A percentile compares a stretch with the other conserved stretches of the same genome.
Conservation (phyloP, 2,888 invertebrate genomes). For the Callosobruchus maculatus region DNA sequence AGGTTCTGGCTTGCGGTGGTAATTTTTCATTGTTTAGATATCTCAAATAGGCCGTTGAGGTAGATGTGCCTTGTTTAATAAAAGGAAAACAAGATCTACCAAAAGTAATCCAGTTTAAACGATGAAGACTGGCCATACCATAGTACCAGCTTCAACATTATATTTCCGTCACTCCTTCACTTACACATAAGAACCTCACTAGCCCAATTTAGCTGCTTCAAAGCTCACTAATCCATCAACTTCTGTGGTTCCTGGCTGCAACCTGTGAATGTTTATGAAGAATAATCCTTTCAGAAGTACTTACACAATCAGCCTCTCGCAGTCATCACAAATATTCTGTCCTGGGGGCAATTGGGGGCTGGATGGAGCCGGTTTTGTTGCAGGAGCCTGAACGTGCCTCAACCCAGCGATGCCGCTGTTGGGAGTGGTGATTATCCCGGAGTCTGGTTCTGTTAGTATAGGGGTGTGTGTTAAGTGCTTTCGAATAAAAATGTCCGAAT, state of each 20-base stretch:
- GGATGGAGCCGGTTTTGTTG: conserved; percentile 59
- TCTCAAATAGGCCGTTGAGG: too few relatives aligned
- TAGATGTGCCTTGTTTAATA: too few relatives aligned
- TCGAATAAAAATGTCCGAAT: not conserved
- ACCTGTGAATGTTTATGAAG: conserved; percentile 2
- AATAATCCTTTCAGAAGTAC: conserved; percentile 47
- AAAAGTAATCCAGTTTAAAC: too few relatives aligned
- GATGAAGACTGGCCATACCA: too few relatives aligned
- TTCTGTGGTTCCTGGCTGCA: not conserved
- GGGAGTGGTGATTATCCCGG: conserved; percentile 50
- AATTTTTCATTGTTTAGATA: too few relatives aligned
- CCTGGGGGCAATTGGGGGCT: conserved; percentile 76
- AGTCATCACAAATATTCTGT: conserved; percentile 94
- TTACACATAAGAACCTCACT: not conserved
- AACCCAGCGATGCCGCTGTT: conserved; percentile 56
- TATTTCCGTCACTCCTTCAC: not conserved
- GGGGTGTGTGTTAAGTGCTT: not conserved
- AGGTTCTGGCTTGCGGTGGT: too few relatives aligned
- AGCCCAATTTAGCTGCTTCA: not conserved
- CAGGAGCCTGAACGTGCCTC: conserved; percentile 74
- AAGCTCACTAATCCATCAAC: not conserved
- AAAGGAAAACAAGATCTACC: too few relatives aligned
- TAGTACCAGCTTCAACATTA: not conserved
- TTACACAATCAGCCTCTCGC: conserved; percentile 97
- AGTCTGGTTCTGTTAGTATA: conserved; percentile 41